Percentiles rank a stretch among this genome's conserved stretches.
Conservation (phyloP, 2,797 vertebrate species). For the Tolypeutes matacus region DNA sequence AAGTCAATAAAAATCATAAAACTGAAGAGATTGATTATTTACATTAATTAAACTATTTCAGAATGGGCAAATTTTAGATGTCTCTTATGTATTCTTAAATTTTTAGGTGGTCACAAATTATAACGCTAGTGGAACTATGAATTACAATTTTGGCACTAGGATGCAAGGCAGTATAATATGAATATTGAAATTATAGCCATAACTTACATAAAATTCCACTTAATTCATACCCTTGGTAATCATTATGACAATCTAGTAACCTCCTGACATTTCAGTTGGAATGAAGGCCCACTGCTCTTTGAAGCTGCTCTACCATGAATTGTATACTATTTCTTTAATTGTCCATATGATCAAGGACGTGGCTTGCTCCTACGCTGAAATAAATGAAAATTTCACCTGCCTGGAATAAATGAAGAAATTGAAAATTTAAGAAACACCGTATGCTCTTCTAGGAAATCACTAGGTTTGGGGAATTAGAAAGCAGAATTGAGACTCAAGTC, state of each 20-base stretch:
- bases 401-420: not conserved
- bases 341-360: not conserved
- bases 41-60: constrained; percentile 77
- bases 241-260: constrained; percentile 57
- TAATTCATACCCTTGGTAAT: constrained; percentile 54
- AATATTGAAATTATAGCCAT: constrained; percentile 75
- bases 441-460: not conserved
- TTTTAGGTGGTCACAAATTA: constrained; percentile 75
- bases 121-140: constrained; percentile 59
- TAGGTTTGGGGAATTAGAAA: not conserved
- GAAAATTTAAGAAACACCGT: not conserved
- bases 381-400: not conserved
- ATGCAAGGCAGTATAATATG: not conserved
- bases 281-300: not conserved
- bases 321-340: not conserved
- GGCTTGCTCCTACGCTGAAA: not conserved
- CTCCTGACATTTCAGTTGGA: constrained; percentile 42
- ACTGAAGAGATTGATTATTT: constrained; percentile 74
- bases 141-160: constrained; percentile 66
- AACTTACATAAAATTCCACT: constrained; percentile 50
- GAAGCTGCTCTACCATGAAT: fast-evolving
- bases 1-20: constrained; percentile 68
- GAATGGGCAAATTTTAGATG: constrained; percentile 61
- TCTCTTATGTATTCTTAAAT: constrained; percentile 29
- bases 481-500: not conserved